A percentile compares a stretch with the other conserved stretches of the same genome.
Evolutionary conservation across 2,888 invertebrate genomes (phyloP).

Genomic region (Spodoptera littoralis): DNA sequence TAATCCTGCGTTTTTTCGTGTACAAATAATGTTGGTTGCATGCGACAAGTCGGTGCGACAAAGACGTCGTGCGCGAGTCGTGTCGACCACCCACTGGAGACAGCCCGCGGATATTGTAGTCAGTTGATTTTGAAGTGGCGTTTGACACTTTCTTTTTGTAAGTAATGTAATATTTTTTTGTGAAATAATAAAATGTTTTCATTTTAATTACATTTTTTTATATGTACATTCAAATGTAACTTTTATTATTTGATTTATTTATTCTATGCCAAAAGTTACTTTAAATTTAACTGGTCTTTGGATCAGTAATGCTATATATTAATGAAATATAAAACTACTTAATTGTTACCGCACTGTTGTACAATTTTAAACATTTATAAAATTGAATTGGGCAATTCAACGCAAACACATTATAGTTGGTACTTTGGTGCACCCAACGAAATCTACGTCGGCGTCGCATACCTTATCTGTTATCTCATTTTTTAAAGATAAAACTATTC

Average conservation of each 20-base stretch:
- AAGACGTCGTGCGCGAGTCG: conserved; percentile 58
- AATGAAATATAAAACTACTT: no score
- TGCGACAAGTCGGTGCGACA: conserved; percentile 57
- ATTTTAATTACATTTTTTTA: no score
- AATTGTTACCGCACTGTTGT: no score
- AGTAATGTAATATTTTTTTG: not conserved
- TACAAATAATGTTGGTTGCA: conserved; percentile 53
- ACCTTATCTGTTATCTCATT: conserved; percentile 81
- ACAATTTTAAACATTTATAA: no score
- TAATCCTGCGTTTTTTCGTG: conserved; percentile 44
- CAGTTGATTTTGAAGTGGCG: conserved; percentile 49
- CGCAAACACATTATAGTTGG: conserved; percentile 44
- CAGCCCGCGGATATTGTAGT: conserved; percentile 52
- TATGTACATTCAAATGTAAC: no score
- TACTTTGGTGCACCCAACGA: conserved; percentile 41
- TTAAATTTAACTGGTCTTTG: no score
- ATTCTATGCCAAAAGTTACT: no score
- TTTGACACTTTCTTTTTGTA: conserved; percentile 15
- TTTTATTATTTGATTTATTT: no score
- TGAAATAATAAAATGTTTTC: no score
- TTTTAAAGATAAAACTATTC: conserved; percentile 78
- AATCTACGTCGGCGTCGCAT: conserved; percentile 61
- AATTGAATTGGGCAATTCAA: conserved; percentile 24
- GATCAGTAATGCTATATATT: no score
- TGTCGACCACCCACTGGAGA: conserved; percentile 67